Evolutionary conservation across 2,797 vertebrate species (phyloP).

Genomic region (Antennarius maculatus): DNA sequence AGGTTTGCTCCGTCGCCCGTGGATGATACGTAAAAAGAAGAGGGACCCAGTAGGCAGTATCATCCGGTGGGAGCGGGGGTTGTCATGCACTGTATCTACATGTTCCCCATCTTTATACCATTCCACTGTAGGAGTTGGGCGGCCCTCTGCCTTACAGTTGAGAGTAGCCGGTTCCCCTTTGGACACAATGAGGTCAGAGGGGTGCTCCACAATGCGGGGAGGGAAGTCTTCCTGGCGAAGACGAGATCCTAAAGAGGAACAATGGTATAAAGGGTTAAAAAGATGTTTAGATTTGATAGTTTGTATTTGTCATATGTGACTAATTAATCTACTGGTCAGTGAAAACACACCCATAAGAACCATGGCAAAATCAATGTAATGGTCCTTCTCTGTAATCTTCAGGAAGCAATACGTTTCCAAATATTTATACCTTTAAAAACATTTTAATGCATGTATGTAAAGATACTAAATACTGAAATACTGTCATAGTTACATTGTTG

Average conservation of each 20-base stretch:
- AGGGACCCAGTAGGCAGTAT: slow-evolving; percentile 92
- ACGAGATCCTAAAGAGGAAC: slow-evolving; percentile 85
- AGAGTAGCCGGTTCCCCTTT: slow-evolving; percentile 94
- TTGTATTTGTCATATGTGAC: neutral
- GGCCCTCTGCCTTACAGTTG: slow-evolving; percentile 94
- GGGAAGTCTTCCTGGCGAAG: slow-evolving; percentile 96
- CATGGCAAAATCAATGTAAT: slow-evolving; percentile 25
- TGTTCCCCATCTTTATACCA: slow-evolving; percentile 95
- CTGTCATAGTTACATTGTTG: slow-evolving; percentile 21
- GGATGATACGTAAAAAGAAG: slow-evolving; percentile 93
- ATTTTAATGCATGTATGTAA: slow-evolving; percentile 6
- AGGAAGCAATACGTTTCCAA: slow-evolving; percentile 30
- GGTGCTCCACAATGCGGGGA: slow-evolving; percentile 94
- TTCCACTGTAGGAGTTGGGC: slow-evolving; percentile 90
- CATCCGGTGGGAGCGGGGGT: slow-evolving; percentile 93
- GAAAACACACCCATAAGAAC: slow-evolving; percentile 22
- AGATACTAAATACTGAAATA: neutral
- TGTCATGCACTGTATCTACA: slow-evolving; percentile 93
- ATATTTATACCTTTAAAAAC: slow-evolving; percentile 44
- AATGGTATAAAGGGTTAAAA: neutral
- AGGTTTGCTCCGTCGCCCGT: slow-evolving; percentile 88
- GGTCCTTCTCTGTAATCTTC: slow-evolving; percentile 31
- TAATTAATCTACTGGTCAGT: slow-evolving; percentile 14
- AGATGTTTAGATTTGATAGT: slow-evolving; percentile 5
- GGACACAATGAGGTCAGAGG: slow-evolving; percentile 94